Conservation (phyloP, 2,888 invertebrate genomes). For the Frankliniella fusca region DNA sequence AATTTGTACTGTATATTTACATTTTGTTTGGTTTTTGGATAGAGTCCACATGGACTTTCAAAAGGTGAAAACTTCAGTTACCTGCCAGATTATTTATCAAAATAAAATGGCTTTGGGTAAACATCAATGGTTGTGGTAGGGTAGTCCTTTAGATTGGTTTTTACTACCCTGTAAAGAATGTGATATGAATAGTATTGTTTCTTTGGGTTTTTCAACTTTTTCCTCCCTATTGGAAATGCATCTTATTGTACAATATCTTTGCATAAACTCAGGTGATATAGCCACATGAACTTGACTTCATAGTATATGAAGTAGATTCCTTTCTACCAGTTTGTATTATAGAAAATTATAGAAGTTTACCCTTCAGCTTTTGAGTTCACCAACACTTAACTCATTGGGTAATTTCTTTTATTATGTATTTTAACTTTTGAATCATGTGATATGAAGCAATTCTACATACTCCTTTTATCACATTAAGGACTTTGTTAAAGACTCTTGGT, state of each 20-base stretch:
- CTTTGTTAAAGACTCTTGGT: background rate
- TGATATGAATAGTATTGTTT: constrained; percentile 13
- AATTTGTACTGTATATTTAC: background rate
- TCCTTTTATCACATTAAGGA: background rate
- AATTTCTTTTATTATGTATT: background rate
- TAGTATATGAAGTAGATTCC: constrained; percentile 6
- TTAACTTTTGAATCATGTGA: background rate
- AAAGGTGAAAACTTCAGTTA: background rate
- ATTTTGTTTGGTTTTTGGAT: background rate
- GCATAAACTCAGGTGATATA: background rate
- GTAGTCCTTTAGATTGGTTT: background rate
- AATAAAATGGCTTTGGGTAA: background rate
- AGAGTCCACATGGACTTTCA: background rate
- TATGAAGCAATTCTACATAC: constrained; percentile 3
- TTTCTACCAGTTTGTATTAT: constrained; percentile 1
- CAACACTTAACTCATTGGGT: background rate
- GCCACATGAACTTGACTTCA: constrained; percentile 3
- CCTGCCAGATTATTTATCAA: background rate
- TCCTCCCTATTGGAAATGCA: background rate
- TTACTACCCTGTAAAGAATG: constrained; percentile 8
- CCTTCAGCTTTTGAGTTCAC: background rate
- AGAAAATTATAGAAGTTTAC: background rate
- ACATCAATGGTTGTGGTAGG: constrained; percentile 6
- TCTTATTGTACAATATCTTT: background rate
- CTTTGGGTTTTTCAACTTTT: background rate